Percentiles rank a stretch among this genome's conserved stretches.
Conservation (phyloP, 64 coral and sea anemone genomes). For the Hydrozoanthus tunicans region DNA sequence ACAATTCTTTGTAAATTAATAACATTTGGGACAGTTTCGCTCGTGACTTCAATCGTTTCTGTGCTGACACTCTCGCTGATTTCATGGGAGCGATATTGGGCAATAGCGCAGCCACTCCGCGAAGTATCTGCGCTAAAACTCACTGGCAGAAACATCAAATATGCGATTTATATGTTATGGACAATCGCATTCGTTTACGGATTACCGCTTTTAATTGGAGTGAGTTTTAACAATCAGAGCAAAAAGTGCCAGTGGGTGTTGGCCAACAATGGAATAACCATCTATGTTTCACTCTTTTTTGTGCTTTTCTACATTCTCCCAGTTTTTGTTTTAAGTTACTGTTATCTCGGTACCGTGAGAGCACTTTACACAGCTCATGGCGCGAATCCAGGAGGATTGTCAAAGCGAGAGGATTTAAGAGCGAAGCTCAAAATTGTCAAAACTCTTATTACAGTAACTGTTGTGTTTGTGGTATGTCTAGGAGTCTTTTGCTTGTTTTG, state of each 20-base stretch:
- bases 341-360: slow-evolving; percentile 11
- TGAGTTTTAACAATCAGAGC: neutral
- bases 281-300: slow-evolving; percentile 29
- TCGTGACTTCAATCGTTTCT: slow-evolving; percentile 31
- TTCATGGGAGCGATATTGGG: slow-evolving; percentile 40
- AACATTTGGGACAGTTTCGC: slow-evolving; percentile 22
- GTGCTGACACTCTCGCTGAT: slow-evolving; percentile 25
- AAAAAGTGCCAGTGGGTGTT: neutral
- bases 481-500: slow-evolving; percentile 33
- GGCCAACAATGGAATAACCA: neutral
- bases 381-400: slow-evolving; percentile 10
- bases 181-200: slow-evolving; percentile 5
- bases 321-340: neutral
- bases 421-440: slow-evolving; percentile 40
- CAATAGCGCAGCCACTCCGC: slow-evolving; percentile 2
- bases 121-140: neutral
- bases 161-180: slow-evolving; percentile 1
- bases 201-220: slow-evolving; percentile 14
- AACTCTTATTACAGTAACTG: slow-evolving; percentile 48
- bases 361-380: slow-evolving; percentile 9
- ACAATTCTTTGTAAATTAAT: slow-evolving; percentile 47
- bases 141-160: slow-evolving; percentile 6
- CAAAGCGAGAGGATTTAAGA: slow-evolving; percentile 23
- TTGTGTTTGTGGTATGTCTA: slow-evolving; percentile 29
- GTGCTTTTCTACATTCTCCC: slow-evolving; percentile 25